Percentiles rank a stretch among this genome's conserved stretches.
These are phyloP conservation scores for Schlechtendalia chinensis DNA, from an alignment of 1,140 invertebrate genomes.

Conservation along the genomic window DNA sequence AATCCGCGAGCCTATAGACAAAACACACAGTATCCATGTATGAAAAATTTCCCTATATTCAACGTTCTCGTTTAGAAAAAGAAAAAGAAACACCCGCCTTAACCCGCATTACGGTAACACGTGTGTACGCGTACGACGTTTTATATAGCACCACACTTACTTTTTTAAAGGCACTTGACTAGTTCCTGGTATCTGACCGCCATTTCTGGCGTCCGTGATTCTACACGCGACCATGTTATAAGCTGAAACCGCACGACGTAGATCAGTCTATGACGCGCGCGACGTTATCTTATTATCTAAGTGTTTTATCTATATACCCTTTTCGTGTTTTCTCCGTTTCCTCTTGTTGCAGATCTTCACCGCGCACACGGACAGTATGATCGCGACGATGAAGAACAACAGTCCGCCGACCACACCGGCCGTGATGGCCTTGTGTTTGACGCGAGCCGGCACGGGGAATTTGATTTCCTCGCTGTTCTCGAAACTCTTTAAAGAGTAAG, in stretches of 20 bases:
- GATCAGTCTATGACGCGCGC: background rate
- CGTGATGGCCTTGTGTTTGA: constrained; percentile 89
- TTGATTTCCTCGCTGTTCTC: constrained; percentile 81
- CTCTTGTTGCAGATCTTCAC: constrained; percentile 96
- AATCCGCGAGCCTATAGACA: constrained; percentile 54
- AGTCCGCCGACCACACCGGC: constrained; percentile 91
- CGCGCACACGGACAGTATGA: constrained; percentile 91
- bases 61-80: too few species aligned
- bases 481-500: constrained; percentile 78
- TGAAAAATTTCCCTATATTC: background rate
- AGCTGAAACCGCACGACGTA: constrained; percentile 62
- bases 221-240: constrained; percentile 97
- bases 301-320: constrained; percentile 69
- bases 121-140: background rate
- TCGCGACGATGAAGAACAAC: constrained; percentile 93
- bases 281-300: too few species aligned
- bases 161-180: constrained; percentile 98
- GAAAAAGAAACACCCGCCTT: too few species aligned
- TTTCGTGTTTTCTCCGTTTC: constrained; percentile 93
- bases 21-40: constrained; percentile 23
- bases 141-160: constrained; percentile 71
- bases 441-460: constrained; percentile 80
- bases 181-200: constrained; percentile 74
- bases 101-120: too few species aligned
- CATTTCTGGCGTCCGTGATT: constrained; percentile 86